Evolutionary conservation across 1,140 invertebrate genomes (phyloP), one percentile per base, ranked within the genome.

Genomic region (Ditylenchus dipsaci): DNA sequence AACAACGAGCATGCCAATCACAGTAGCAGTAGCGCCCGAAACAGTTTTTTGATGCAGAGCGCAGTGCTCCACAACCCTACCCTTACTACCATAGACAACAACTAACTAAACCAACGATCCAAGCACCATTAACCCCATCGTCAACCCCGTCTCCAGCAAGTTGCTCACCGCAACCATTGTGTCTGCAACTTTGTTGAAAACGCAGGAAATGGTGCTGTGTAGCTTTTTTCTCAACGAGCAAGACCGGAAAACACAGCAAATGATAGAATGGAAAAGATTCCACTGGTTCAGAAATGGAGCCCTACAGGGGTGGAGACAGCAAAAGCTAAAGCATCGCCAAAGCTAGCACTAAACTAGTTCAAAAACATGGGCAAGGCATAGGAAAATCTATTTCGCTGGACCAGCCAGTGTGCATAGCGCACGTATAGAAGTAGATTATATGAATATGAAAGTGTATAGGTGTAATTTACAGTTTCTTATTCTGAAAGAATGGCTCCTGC

Each of bases 351-450:
- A 38, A 38, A 38, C 33, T 38, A 38, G 33, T 38, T 3, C 49
- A 53, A 15, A 53, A 53, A 53, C 49, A 53, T 15, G 43, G 43
- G 43, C 11, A n/a, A 13, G 49, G 49, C 29, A 79, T 82, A 21
- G 70, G 69, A 71, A 81, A 81, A 69, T 81, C 81, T 27, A 82
- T 80, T 61, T 77, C 74, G 29, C 53, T 81, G 0, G 79, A 81
- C 63, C 67, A 71, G 26, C 80, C 79, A 17, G 69, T 82, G 29
- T 76, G 78, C 17, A 81, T 82, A 47, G 79, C 79, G 64, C 79
- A 81, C 68, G 74, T 80, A 21, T 80, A 75, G 65, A 38, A n/a
- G n/a, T n/a, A n/a, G n/a, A n/a, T n/a, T n/a, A n/a, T n/a, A n/a
- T n/a, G n/a, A n/a, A n/a, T n/a, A n/a, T n/a, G n/a, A n/a, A n/a